A percentile compares a stretch with the other conserved stretches of the same genome.
phyloP scores from a whole-genome alignment of 2,797 vertebrate genomes.

The Rhynchonycteris naso region DNA sequence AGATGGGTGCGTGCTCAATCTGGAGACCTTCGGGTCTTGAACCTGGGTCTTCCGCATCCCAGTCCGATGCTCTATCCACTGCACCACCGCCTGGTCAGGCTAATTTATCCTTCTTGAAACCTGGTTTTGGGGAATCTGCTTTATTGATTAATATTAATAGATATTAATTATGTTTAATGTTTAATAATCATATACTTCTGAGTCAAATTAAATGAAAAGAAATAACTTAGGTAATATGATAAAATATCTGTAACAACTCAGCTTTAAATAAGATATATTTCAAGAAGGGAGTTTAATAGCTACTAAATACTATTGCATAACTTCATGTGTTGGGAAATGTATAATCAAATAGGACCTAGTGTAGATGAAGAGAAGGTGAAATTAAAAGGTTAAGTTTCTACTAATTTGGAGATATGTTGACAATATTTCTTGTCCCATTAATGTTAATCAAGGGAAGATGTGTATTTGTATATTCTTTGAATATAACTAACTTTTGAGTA shows the following conservation, averaged over 20 bases:
- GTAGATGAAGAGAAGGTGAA: neutral
- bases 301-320: neutral
- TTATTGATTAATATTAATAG: constrained; percentile 44
- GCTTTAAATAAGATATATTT: constrained; percentile 39
- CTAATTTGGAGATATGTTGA: neutral
- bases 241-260: constrained; percentile 26
- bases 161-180: neutral
- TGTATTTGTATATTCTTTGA: constrained; percentile 3
- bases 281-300: neutral
- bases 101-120: neutral
- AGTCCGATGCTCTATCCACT: too few relatives aligned
- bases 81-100: too few relatives aligned
- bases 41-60: too few relatives aligned
- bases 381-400: neutral
- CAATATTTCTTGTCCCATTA: neutral
- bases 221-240: neutral
- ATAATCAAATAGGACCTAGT: neutral
- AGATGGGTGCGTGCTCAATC: too few relatives aligned
- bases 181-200: neutral
- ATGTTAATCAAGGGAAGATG: neutral
- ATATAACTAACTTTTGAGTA: neutral
- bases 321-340: neutral
- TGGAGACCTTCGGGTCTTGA: too few relatives aligned
- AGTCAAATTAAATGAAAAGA: neutral
- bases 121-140: neutral